Conservation (phyloP, 1,140 invertebrate genomes). For the Cardiocondyla obscurior region DNA sequence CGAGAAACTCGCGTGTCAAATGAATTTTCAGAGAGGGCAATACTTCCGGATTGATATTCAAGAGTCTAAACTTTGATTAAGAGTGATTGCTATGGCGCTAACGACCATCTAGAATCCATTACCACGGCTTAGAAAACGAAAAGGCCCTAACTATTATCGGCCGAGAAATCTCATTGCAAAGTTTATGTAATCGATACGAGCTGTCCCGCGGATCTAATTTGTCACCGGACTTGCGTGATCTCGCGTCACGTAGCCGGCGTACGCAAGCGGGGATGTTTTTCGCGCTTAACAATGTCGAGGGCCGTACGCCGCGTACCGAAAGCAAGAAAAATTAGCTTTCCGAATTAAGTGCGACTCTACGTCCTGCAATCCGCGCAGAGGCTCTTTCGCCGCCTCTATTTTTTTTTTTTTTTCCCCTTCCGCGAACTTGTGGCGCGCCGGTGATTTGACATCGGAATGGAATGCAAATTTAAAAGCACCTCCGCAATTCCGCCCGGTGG, state of each 20-base stretch:
- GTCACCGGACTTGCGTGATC: not conserved
- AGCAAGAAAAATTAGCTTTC: slow-evolving; percentile 41
- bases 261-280: not conserved
- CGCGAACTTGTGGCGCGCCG: not conserved
- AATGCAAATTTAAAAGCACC: slow-evolving; percentile 75
- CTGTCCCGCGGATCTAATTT: not conserved
- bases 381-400: slow-evolving; percentile 30
- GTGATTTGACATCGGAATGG: slow-evolving; percentile 66
- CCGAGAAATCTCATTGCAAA: not conserved
- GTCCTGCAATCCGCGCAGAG: slow-evolving; percentile 34
- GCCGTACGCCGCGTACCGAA: not conserved
- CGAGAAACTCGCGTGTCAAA: not conserved
- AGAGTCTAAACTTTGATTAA: not conserved
- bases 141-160: not conserved
- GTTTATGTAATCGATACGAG: not conserved
- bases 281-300: slow-evolving; percentile 4
- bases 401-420: slow-evolving; percentile 39
- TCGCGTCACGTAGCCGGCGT: not conserved
- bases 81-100: not conserved
- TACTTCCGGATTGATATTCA: not conserved
- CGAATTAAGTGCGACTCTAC: slow-evolving; percentile 45
- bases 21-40: not conserved
- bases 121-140: not conserved
- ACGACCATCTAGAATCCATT: not conserved
- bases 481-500: slow-evolving; percentile 66